Conservation (phyloP, 1,140 invertebrate species). For the Heliconius hermathena region DNA sequence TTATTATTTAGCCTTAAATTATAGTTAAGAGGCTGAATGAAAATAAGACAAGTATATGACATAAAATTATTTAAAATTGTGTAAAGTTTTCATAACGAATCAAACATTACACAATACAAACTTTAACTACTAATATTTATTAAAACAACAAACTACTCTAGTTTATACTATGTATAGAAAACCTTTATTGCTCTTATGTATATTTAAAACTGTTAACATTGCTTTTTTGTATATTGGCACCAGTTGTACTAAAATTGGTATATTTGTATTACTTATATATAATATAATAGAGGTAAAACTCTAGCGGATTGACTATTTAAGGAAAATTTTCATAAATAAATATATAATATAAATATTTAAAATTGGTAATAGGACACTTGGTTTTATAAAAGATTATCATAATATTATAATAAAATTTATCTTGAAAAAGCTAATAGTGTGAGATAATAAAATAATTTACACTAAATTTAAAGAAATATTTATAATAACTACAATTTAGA, state of each 20-base stretch:
- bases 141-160: slow-evolving; percentile 11
- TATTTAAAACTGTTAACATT: slow-evolving; percentile 11
- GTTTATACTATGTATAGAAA: neutral
- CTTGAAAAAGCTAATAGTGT: slow-evolving; percentile 1
- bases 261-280: slow-evolving; percentile 4
- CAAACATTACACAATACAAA: neutral
- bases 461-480: neutral
- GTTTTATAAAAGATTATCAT: neutral
- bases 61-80: neutral
- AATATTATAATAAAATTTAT: neutral
- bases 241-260: slow-evolving; percentile 16
- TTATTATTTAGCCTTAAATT: neutral
- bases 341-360: neutral
- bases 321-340: neutral
- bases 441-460: neutral
- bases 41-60: neutral
- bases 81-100: neutral
- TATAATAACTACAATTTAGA: neutral
- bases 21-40: neutral
- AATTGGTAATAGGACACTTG: neutral
- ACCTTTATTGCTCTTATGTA: neutral
- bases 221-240: slow-evolving; percentile 25
- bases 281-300: too few species aligned
- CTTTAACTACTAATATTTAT: slow-evolving; percentile 2
- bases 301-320: too few species aligned